Evolutionary conservation across 1,140 invertebrate genomes (phyloP).

Genomic region (Dendroctonus ponderosae): DNA sequence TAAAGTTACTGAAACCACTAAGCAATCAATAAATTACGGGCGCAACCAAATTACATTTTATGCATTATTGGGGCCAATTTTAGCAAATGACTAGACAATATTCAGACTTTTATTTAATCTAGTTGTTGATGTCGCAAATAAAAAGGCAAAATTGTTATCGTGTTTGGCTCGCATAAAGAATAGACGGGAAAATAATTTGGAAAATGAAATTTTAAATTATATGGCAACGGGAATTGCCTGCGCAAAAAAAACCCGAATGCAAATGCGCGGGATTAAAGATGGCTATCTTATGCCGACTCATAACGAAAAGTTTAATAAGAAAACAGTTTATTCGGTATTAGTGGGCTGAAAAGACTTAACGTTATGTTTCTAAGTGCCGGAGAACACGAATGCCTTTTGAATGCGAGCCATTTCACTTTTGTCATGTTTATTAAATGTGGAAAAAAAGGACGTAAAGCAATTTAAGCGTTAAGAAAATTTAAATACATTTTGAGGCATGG

Average conservation of each 20-base stretch:
- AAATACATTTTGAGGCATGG: too few relatives aligned
- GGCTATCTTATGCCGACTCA: constrained; percentile 29
- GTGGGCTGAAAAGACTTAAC: constrained; percentile 26
- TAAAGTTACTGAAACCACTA: too few relatives aligned
- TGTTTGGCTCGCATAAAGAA: constrained; percentile 6
- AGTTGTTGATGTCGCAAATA: not conserved
- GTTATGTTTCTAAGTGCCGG: constrained; percentile 15
- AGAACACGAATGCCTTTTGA: constrained; percentile 21
- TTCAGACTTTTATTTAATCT: too few relatives aligned
- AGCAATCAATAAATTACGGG: too few relatives aligned
- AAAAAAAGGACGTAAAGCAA: not conserved
- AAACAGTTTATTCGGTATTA: constrained; percentile 32
- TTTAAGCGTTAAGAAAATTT: too few relatives aligned
- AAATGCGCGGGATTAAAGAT: constrained; percentile 33
- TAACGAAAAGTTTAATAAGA: constrained; percentile 37
- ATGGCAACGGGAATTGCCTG: constrained; percentile 9
- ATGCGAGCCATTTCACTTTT: not conserved
- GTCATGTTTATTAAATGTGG: not conserved
- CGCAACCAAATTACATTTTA: too few relatives aligned
- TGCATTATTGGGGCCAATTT: too few relatives aligned
- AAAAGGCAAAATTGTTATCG: constrained; percentile 14
- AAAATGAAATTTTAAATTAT: constrained; percentile 35
- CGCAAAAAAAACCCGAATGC: constrained; percentile 22
- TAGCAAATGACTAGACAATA: too few relatives aligned
- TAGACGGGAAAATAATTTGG: constrained; percentile 25